phyloP scores from a whole-genome alignment of 2,797 vertebrate species.

The Bryconaethiops microstoma region DNA sequence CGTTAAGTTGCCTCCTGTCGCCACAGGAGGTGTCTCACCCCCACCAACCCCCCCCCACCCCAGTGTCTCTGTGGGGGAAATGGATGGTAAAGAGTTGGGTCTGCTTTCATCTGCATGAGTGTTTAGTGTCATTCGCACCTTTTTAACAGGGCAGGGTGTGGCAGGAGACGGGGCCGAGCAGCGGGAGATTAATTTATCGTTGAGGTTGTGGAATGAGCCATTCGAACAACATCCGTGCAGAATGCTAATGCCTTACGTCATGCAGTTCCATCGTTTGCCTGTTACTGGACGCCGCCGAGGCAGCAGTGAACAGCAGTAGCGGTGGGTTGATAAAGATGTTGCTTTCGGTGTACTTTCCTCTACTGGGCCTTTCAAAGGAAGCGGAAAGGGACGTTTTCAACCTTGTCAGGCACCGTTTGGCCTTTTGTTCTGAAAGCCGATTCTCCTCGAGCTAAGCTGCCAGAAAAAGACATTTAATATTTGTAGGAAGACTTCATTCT shows the following conservation, averaged over 20 bases:
- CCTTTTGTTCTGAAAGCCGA: not conserved
- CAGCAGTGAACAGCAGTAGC: too few species aligned
- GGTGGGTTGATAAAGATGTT: conserved; percentile 3
- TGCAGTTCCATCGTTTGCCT: not conserved
- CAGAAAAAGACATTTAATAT: too few species aligned
- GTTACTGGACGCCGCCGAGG: too few species aligned
- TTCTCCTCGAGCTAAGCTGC: too few species aligned
- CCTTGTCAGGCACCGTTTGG: too few species aligned
- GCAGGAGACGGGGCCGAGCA: conserved; percentile 35
- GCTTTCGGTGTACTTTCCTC: not conserved
- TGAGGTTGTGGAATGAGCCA: conserved; percentile 52
- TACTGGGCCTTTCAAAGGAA: not conserved
- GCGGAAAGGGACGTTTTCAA: not conserved
- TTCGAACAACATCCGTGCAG: conserved; percentile 50
- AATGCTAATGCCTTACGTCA: conserved; percentile 42
- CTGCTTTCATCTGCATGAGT: conserved; percentile 52
- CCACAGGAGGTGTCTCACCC: not conserved
- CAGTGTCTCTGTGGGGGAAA: conserved; percentile 57
- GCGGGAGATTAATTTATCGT: conserved; percentile 75
- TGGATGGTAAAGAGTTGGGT: conserved; percentile 64
- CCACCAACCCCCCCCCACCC: too few species aligned
- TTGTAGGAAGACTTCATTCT: too few species aligned
- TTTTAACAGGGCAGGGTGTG: conserved; percentile 58
- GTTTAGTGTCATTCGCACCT: conserved; percentile 61
- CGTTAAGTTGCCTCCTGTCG: not conserved